Evolutionary conservation across 53 echinoderm and acorn worm genomes (phyloP).

Genomic region (Antedon mediterranea): DNA sequence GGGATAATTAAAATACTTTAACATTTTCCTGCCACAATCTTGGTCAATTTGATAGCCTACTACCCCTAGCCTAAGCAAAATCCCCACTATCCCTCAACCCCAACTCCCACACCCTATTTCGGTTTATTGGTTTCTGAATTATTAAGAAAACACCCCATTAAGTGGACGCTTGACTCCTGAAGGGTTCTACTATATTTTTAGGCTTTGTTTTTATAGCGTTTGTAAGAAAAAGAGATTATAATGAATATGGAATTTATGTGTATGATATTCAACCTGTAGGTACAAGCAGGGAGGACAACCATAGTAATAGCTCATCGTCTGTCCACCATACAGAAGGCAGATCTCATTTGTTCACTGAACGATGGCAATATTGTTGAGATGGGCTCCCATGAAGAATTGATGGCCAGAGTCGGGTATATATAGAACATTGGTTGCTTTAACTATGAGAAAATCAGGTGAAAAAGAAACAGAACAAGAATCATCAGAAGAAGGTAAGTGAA

Average conservation of each 20-base stretch:
- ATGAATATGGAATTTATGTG: background rate
- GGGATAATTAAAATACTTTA: too few species aligned
- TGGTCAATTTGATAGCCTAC: too few species aligned
- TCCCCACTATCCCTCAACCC: too few species aligned
- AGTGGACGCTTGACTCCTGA: too few species aligned
- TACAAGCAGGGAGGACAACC: slow-evolving; percentile 53
- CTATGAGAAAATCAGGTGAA: background rate
- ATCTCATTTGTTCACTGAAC: slow-evolving; percentile 74
- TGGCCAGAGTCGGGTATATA: slow-evolving; percentile 55
- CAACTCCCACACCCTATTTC: too few species aligned
- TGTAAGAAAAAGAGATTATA: too few species aligned
- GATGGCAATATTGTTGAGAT: slow-evolving; percentile 61
- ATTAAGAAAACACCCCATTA: too few species aligned
- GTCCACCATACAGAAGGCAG: slow-evolving; percentile 87
- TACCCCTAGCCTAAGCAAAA: too few species aligned
- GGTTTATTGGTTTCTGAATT: too few species aligned
- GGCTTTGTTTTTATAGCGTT: too few species aligned
- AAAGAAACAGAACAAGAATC: slow-evolving; percentile 13
- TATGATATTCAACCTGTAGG: background rate
- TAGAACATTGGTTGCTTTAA: background rate
- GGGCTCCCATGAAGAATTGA: slow-evolving; percentile 71
- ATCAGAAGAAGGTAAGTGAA: background rate
- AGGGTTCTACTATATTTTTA: too few species aligned
- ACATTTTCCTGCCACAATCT: too few species aligned
- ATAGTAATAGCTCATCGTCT: slow-evolving; percentile 85